These are phyloP conservation scores for Brenthis hecate DNA, from an alignment of 2,888 invertebrate genomes.

Conservation along the genomic window DNA sequence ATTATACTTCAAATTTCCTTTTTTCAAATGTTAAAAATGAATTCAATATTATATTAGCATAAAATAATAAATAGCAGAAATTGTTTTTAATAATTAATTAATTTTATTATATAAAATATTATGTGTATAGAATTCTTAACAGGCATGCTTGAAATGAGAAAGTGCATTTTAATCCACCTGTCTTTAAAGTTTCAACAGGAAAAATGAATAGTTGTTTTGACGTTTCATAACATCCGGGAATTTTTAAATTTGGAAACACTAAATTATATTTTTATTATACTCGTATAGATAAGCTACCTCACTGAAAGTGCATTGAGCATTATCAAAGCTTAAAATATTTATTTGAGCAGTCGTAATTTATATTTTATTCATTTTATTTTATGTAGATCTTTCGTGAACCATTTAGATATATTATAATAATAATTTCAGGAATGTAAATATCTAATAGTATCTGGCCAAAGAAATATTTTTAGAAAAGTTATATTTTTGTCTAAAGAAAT, in stretches of 20 bases:
- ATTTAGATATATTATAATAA: conserved; percentile 3
- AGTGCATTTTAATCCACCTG: not conserved
- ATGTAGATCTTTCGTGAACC: not conserved
- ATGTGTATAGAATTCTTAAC: not conserved
- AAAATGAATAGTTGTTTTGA: not conserved
- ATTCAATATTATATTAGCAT: no score
- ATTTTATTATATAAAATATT: no score
- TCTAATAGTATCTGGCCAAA: not conserved
- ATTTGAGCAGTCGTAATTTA: not conserved
- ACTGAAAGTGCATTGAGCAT: not conserved
- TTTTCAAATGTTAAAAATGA: no score
- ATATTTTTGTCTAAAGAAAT: not conserved
- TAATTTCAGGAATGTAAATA: not conserved
- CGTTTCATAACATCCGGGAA: not conserved
- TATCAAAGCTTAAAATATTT: conserved; percentile 1
- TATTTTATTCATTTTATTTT: not conserved
- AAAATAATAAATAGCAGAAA: no score
- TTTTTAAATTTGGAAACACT: conserved; percentile 1
- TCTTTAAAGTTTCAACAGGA: not conserved
- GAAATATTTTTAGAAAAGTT: not conserved
- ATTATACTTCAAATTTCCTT: no score
- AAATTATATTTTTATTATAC: no score
- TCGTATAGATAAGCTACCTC: no score
- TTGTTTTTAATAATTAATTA: no score
- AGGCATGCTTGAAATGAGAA: conserved; percentile 5